phyloP scores from a whole-genome alignment of 92 coral and sea anemone species.

The Palythoa caribaeorum region DNA sequence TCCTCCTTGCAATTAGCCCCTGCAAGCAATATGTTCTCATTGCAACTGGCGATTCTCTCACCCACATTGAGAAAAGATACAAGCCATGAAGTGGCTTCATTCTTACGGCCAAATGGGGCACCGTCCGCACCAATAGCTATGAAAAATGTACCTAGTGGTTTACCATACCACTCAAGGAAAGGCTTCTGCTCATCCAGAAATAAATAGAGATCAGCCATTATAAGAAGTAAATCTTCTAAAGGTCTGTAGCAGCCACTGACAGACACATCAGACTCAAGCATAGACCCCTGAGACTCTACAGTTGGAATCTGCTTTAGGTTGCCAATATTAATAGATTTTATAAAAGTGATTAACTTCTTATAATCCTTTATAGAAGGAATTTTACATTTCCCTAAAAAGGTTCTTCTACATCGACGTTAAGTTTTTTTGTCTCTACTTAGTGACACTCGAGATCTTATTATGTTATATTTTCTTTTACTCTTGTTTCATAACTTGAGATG shows the following conservation, averaged over 20 bases:
- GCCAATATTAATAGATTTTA: constrained; percentile 45
- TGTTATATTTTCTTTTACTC: constrained; percentile 60
- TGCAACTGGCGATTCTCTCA: constrained; percentile 52
- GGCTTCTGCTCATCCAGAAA: constrained; percentile 35
- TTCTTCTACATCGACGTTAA: constrained; percentile 37
- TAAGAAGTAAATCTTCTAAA: constrained; percentile 56
- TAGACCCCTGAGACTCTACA: constrained; percentile 25
- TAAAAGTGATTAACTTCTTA: constrained; percentile 48
- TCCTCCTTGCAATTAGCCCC: constrained; percentile 69
- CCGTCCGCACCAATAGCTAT: constrained; percentile 59
- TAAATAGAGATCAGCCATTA: constrained; percentile 53
- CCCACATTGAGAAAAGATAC: constrained; percentile 55
- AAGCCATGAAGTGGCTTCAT: constrained; percentile 61
- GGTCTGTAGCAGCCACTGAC: constrained; percentile 55
- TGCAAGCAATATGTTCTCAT: constrained; percentile 40
- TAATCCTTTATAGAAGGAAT: constrained; percentile 50
- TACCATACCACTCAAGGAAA: constrained; percentile 54
- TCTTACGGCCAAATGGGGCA: constrained; percentile 59
- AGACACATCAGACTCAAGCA: constrained; percentile 25
- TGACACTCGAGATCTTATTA: constrained; percentile 42
- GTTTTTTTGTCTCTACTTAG: constrained; percentile 37
- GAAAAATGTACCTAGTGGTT: constrained; percentile 42
- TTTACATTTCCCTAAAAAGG: constrained; percentile 40
- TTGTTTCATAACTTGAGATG: no score
- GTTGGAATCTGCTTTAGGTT: constrained; percentile 47